Base-by-base conservation (phyloP, 2,888 invertebrate species). In the Agrochola lychnidis region DNA sequence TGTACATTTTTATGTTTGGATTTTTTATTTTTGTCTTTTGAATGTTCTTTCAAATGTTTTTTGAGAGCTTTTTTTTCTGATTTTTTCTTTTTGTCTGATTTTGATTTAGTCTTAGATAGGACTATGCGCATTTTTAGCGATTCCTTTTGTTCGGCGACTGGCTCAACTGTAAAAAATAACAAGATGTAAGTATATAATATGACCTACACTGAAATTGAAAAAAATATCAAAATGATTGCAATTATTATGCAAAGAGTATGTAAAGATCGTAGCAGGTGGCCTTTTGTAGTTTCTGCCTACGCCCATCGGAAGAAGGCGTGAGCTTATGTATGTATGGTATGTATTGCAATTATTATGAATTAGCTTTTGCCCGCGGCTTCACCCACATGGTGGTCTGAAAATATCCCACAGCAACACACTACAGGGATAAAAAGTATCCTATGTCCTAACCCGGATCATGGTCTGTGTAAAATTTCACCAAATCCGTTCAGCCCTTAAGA, bases 51-150 rank as follows among this genome's bases (percentile, higher is more conserved):
- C 14, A 53, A 53, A 22, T 45, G 19, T 19, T 56, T 70, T 62
- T 56, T 63, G 36, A 48, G 45, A 12, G 12, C n/a, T 42, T 61
- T 74, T 22, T 25, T 75, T 10, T 53, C 22, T 4, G 48, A 53
- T 4, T 56, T 78, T 53, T 48, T 53, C 19, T 45, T 80, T 40
- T 66, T 66, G 7, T 73, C 73, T n/a, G 53, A 7, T 53, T 59
- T 57, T 10, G 14, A 19, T 5, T 59, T 30, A 19, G 12, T n/a
- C 30, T 63, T 79, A 7, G 53, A 53, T 9, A 63, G 0, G 4
- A 78, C 53, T 19, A 64, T 78, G 40, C 79, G 51, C 57, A 79
- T 25, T 45, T 79, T 78, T 4, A 78, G 63, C 9, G 79, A 51
- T n/a, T 45, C 30, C 9, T 53, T 70, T 45, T 36, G 51, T 22